These are phyloP conservation scores for Catharus fuscescens DNA, from an alignment of 2,113 vertebrate species.

Conservation along the genomic window DNA sequence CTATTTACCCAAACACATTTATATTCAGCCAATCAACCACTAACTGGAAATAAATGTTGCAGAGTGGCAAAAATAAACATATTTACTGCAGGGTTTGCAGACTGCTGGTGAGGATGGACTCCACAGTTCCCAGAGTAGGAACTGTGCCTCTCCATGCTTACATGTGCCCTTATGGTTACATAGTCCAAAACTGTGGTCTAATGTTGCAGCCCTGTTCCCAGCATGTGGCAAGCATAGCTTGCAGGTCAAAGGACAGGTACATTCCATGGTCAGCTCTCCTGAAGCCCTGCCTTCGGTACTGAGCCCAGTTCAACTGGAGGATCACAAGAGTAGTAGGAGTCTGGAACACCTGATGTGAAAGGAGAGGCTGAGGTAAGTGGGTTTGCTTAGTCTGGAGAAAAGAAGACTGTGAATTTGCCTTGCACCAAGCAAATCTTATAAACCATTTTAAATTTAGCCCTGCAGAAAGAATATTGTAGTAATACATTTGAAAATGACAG, in stretches of 20 bases:
- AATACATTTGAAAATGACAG: neutral
- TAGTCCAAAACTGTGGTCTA: neutral
- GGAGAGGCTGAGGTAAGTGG: neutral
- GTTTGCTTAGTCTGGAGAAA: neutral
- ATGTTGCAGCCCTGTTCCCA: neutral
- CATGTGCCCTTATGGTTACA: neutral
- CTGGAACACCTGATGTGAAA: neutral
- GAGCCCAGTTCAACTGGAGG: neutral
- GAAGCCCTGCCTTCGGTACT: neutral
- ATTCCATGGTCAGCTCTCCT: neutral
- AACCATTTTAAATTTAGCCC: neutral
- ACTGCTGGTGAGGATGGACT: neutral
- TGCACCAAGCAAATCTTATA: neutral
- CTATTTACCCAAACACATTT: neutral
- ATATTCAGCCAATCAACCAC: neutral
- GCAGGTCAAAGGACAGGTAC: neutral
- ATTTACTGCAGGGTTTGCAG: neutral
- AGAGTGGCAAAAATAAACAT: neutral
- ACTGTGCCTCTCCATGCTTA: neutral
- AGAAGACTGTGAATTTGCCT: neutral
- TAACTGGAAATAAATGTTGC: neutral
- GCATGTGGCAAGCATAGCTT: neutral
- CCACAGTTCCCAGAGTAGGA: neutral
- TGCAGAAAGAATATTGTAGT: neutral
- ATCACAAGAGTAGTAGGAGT: fast-evolving